Conservation (phyloP, 1,140 invertebrate species). For the Rhagoletis zephyria region DNA sequence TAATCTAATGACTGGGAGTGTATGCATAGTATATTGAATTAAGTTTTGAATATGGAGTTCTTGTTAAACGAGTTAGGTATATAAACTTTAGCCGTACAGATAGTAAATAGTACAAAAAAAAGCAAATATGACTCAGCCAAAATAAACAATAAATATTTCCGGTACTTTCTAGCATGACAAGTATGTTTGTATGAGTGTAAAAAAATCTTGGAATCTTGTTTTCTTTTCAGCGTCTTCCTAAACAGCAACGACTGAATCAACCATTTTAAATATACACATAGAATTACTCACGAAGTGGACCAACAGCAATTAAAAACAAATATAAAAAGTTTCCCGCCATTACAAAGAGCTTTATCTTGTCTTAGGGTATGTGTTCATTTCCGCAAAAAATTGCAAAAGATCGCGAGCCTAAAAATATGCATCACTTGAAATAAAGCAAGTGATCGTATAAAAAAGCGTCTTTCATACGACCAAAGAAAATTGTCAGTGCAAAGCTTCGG, state of each 20-base stretch:
- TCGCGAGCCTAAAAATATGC: conserved; percentile 35
- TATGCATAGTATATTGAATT: too few relatives aligned
- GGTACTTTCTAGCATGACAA: neutral
- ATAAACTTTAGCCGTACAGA: too few relatives aligned
- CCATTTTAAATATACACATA: neutral
- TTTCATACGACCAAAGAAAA: neutral
- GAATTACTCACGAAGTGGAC: conserved; percentile 14
- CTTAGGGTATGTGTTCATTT: neutral
- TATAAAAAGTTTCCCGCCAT: conserved; percentile 17
- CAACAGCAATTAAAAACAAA: neutral
- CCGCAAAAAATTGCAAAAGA: neutral
- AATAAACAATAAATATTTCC: conserved; percentile 36
- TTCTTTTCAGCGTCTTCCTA: conserved; percentile 3
- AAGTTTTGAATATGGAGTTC: too few relatives aligned
- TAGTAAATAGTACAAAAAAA: too few relatives aligned
- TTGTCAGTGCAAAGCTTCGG: conserved; percentile 5
- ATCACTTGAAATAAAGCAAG: neutral
- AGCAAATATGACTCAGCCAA: too few relatives aligned
- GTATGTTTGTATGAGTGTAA: neutral
- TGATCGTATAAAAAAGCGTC: neutral
- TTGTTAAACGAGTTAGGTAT: too few relatives aligned
- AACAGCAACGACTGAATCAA: neutral
- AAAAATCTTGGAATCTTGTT: conserved; percentile 29
- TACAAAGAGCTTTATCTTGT: neutral
- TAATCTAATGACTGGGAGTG: too few relatives aligned